Evolutionary conservation across 2,888 invertebrate genomes (phyloP), one percentile per base, ranked within the genome.

Genomic region (Ernsta delagoae): DNA sequence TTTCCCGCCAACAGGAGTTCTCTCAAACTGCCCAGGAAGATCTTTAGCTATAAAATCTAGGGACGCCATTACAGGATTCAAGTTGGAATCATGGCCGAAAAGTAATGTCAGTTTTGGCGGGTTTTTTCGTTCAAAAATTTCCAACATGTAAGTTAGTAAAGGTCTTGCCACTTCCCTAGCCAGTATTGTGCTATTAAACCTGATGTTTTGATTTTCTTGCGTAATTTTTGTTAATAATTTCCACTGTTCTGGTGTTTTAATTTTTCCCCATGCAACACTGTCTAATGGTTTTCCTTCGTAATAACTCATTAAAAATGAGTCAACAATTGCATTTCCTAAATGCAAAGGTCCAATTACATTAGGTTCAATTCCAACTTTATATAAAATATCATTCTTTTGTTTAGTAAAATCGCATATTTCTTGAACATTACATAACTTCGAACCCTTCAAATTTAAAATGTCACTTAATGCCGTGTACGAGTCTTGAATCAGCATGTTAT

Each of bases 61-160:
- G 0, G 83, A 79, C 0, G 77, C 75, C 11, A 86, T 74, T 0
- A 90, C 71, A 8, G 86, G 71, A 56, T 77, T 83, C 41, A 89
- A 73, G 77, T 90, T 90, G 0, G 90, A 82, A 78, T 92, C 92
- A 66, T 92, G 92, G 0, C 91, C 90, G 1, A 89, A 75, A 0
- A 92, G 75, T 3, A 85, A 62, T 0, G 83, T 81, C 16, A 88
- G 79, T 70, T 83, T 87, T 9, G 76, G 76, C 12, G 75, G 71
- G 7, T 62, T 50, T n/a, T 68, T 34, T 31, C 69, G 63, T 8
- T 77, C 71, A 8, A 78, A 71, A 16, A 83, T 74, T 39, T 79
- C 72, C 50, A 76, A 79, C 53, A 91, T 85, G 64, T 83, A 86
- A 11, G 78, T 72, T 5, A 90, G 57, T 36, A 91, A 71, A 0